phyloP scores from a whole-genome alignment of 2,113 vertebrate genomes.

The Platichthys flesus region DNA sequence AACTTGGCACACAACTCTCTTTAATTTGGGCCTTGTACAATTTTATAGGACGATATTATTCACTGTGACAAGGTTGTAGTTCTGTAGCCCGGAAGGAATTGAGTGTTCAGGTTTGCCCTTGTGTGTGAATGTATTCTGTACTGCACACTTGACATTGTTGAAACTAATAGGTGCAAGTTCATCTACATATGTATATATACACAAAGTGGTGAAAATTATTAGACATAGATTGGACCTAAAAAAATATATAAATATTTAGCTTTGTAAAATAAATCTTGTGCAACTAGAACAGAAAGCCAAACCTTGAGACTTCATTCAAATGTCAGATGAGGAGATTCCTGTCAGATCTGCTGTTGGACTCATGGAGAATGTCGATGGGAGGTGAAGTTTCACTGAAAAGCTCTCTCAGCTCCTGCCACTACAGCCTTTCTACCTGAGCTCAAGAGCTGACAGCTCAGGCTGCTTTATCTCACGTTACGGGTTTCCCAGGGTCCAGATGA shows the following conservation, averaged over 20 bases:
- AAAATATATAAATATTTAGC: not conserved
- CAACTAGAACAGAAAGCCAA: slow-evolving; percentile 19
- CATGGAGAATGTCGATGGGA: slow-evolving; percentile 22
- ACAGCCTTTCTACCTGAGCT: slow-evolving; percentile 29
- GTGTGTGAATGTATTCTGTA: not conserved
- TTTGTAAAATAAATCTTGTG: slow-evolving; percentile 1
- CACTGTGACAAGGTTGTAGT: slow-evolving; percentile 19
- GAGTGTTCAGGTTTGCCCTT: not conserved
- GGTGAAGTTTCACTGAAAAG: slow-evolving; percentile 45
- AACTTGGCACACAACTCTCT: slow-evolving; percentile 21
- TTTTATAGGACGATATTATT: slow-evolving; percentile 32
- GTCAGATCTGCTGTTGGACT: slow-evolving; percentile 34
- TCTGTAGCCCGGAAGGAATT: not conserved
- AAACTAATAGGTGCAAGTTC: not conserved
- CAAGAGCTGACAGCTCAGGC: slow-evolving; percentile 61
- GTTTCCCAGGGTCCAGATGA: slow-evolving; percentile 66
- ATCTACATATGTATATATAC: not conserved
- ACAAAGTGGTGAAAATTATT: too few species aligned
- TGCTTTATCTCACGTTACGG: slow-evolving; percentile 50
- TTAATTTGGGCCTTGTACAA: slow-evolving; percentile 31
- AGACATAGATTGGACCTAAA: too few species aligned
- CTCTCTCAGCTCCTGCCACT: slow-evolving; percentile 27
- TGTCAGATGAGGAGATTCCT: slow-evolving; percentile 58
- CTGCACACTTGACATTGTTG: not conserved
- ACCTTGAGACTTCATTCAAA: slow-evolving; percentile 47